A percentile compares a stretch with the other conserved stretches of the same genome.
Evolutionary conservation across 2,888 invertebrate genomes (phyloP).

Genomic region (Philaethria dido): DNA sequence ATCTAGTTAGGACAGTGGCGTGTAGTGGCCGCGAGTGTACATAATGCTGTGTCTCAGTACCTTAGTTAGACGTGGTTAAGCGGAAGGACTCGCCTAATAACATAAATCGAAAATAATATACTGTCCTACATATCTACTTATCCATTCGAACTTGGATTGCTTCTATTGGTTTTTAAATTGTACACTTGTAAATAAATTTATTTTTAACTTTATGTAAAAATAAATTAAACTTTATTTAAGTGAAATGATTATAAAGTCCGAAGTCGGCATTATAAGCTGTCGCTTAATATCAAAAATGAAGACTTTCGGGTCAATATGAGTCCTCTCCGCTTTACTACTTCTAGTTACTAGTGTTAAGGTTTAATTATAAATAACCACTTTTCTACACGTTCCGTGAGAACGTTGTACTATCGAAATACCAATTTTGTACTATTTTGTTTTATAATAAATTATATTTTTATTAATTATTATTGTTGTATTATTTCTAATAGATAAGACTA

Average conservation of each 20-base stretch:
- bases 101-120: not conserved
- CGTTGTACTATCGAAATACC: constrained; percentile 63
- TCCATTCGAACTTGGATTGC: not conserved
- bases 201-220: not conserved
- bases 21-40: constrained; percentile 66
- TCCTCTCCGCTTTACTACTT: constrained; percentile 10
- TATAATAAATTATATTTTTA: constrained; percentile 82
- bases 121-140: not conserved
- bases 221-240: too few relatives aligned
- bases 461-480: constrained; percentile 34
- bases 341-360: constrained; percentile 62
- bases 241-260: too few relatives aligned
- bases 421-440: constrained; percentile 76
- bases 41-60: constrained; percentile 74
- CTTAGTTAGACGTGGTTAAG: constrained; percentile 51
- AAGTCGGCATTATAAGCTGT: not conserved
- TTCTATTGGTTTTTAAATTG: not conserved
- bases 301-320: not conserved
- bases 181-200: not conserved
- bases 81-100: not conserved
- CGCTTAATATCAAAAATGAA: not conserved
- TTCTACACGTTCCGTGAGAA: constrained; percentile 55
- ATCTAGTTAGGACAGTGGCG: constrained; percentile 60
- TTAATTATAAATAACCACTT: constrained; percentile 58
- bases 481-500: not conserved